Base-by-base conservation (phyloP, 2,113 vertebrate species). In the Hypocryptadius cinnamomeus region DNA sequence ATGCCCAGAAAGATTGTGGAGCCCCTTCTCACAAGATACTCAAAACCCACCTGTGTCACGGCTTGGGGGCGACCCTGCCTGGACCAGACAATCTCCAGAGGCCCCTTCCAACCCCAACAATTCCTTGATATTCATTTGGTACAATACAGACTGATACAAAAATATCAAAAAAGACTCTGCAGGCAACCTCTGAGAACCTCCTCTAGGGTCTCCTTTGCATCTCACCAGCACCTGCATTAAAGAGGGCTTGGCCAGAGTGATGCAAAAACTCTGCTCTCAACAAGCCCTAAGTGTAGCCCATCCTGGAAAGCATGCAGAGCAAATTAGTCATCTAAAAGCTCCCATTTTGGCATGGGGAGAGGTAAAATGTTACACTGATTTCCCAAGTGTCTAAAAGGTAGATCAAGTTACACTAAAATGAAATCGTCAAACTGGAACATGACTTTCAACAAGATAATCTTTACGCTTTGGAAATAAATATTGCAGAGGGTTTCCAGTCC, bases 401-500 rank as follows among this genome's bases (percentile, higher is more conserved):
- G 96, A 97, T 97, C 96, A 95, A 97, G 97, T 96, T 97, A 97
- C 95, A 87, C 90, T 92, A 89, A 97, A 97, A 96, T 93, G 94
- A 97, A 97, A 97, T 96, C 96, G 92, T 96, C 96, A 97, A 96
- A 96, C 94, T 95, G 74, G 95, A 96, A 97, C 97, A 97, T 92
- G 7, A 90, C 96, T 97, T 93, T 98, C 92, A 93, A 95, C 40
- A 50, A 96, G 96, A 95, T 94, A 95, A 92, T 88, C 78, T 96
- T 95, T 95, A 83, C 96, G 66, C 45, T 79, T 85, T 25, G 45
- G 88, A 97, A 97, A 97, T 95, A 97, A 97, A 94, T 92, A 85
- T 25, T 80, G 79, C 73, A 79, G 85, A 69, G 82, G 54, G 87
- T 94, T 93, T 96, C 78, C 61, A 85, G 83, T 42, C 33, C 71